Evolutionary conservation across 1,140 invertebrate genomes (phyloP).

Genomic region (Acyrthosiphon pisum): DNA sequence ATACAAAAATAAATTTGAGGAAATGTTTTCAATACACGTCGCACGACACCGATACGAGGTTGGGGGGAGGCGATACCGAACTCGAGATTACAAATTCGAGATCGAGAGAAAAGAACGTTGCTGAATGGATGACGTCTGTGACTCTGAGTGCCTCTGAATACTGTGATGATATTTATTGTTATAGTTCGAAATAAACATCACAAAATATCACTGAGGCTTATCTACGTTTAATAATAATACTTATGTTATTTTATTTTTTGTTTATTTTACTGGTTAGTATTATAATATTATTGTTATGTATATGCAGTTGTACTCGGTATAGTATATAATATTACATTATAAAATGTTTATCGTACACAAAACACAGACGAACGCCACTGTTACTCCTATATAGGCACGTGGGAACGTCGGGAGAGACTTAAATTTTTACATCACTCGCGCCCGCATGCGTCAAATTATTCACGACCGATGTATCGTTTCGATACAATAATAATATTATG

Average conservation of each 20-base stretch:
- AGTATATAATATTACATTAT: not conserved
- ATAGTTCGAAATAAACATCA: not conserved
- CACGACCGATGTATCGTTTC: not conserved
- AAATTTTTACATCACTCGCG: not conserved
- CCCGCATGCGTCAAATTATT: not conserved
- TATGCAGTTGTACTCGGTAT: not conserved
- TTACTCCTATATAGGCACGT: not conserved
- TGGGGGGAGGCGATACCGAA: not conserved
- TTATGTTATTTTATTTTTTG: too few relatives aligned
- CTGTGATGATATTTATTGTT: not conserved
- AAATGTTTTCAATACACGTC: not conserved
- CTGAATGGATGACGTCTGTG: not conserved
- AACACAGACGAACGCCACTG: not conserved
- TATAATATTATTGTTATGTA: conserved; percentile 1
- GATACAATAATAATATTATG: too few relatives aligned
- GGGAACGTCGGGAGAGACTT: not conserved
- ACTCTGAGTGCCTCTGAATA: not conserved
- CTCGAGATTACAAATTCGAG: not conserved
- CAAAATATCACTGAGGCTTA: not conserved
- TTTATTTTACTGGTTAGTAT: too few relatives aligned
- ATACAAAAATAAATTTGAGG: not conserved
- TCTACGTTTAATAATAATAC: not conserved
- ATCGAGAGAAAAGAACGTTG: not conserved
- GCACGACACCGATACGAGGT: not conserved
- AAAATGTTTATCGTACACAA: not conserved